These are phyloP conservation scores for Aeoliscus strigatus DNA, from an alignment of 2,797 vertebrate species.

Conservation along the genomic window DNA sequence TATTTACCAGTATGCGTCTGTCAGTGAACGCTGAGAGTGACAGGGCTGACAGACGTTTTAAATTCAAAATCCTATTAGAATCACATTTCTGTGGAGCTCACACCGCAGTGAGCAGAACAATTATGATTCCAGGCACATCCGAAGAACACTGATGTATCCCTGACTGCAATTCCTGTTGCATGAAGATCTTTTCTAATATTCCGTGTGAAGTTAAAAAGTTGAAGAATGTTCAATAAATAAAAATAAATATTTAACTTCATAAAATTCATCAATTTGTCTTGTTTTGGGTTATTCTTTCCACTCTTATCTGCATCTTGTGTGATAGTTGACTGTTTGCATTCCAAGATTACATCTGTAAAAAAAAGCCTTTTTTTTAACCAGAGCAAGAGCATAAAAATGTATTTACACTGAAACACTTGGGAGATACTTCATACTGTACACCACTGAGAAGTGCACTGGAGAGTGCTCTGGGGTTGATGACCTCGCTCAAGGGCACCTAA, in stretches of 20 bases:
- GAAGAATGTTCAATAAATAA: too few relatives aligned
- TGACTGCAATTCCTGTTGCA: constrained; percentile 17
- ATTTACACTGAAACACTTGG: constrained; percentile 36
- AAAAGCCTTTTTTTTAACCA: too few relatives aligned
- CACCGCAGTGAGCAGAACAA: constrained; percentile 8
- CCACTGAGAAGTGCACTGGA: constrained; percentile 28
- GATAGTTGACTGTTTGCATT: too few relatives aligned
- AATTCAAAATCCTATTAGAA: constrained; percentile 10
- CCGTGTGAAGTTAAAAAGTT: too few relatives aligned
- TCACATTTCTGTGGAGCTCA: constrained; percentile 11
- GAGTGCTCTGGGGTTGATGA: constrained; percentile 47
- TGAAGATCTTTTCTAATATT: constrained; percentile 48
- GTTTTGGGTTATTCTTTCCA: too few relatives aligned
- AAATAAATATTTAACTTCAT: too few relatives aligned
- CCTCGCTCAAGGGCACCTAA: constrained; percentile 66
- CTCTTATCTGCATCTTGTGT: too few relatives aligned
- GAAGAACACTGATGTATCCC: constrained; percentile 14
- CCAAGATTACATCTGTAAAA: too few relatives aligned
- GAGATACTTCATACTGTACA: constrained; percentile 27
- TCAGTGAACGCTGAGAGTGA: not conserved
- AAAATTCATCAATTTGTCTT: too few relatives aligned
- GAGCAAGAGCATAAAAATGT: constrained; percentile 7
- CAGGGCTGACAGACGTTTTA: constrained; percentile 12
- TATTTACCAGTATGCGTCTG: not conserved
- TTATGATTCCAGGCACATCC: constrained; percentile 40